Evolutionary conservation across 2,888 invertebrate species (phyloP).

Genomic region (Parnassius apollo): DNA sequence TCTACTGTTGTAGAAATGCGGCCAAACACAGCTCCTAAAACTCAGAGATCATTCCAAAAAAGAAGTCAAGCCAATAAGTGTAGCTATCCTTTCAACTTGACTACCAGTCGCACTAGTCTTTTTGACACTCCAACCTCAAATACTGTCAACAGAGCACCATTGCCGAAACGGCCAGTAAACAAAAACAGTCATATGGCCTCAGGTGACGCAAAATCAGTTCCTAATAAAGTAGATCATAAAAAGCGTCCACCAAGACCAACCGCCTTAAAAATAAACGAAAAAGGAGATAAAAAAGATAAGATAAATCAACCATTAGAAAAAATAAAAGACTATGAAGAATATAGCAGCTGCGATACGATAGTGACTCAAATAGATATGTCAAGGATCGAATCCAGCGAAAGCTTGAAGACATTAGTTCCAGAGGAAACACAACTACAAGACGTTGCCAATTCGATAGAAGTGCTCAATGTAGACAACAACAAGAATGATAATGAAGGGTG

Average conservation of each 20-base stretch:
- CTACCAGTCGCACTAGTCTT: slow-evolving; percentile 70
- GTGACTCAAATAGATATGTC: slow-evolving; percentile 70
- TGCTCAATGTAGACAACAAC: slow-evolving; percentile 63
- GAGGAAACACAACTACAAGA: slow-evolving; percentile 57
- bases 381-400: slow-evolving; percentile 74
- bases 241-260: slow-evolving; percentile 57
- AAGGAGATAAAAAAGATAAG: slow-evolving; percentile 54
- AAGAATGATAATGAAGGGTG: slow-evolving; percentile 86
- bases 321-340: slow-evolving; percentile 62
- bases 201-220: slow-evolving; percentile 54
- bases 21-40: slow-evolving; percentile 46
- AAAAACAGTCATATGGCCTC: slow-evolving; percentile 53
- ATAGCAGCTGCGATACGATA: slow-evolving; percentile 81
- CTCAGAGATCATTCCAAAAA: slow-evolving; percentile 52
- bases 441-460: slow-evolving; percentile 71
- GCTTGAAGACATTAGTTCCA: slow-evolving; percentile 73
- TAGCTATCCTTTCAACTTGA: slow-evolving; percentile 76
- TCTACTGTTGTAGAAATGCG: slow-evolving; percentile 74
- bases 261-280: slow-evolving; percentile 60
- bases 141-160: slow-evolving; percentile 41
- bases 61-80: slow-evolving; percentile 65
- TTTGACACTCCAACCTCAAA: slow-evolving; percentile 54
- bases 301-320: slow-evolving; percentile 49
- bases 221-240: slow-evolving; percentile 53
- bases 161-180: slow-evolving; percentile 46